These are phyloP conservation scores for Zaprionus inermis DNA, from an alignment of 1,140 invertebrate genomes.

Conservation along the genomic window DNA sequence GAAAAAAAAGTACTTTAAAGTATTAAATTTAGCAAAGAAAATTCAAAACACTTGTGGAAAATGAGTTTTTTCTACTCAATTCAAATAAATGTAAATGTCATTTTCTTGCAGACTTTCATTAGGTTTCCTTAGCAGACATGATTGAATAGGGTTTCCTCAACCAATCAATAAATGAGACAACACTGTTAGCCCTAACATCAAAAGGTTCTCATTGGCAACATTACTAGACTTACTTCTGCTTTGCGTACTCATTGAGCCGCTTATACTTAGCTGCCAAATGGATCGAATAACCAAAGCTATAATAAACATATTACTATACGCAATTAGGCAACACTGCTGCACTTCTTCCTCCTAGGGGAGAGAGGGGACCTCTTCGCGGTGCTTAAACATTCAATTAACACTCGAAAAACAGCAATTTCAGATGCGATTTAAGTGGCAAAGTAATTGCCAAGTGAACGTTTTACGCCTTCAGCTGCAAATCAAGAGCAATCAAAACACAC, in stretches of 20 bases:
- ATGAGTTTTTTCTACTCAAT: no score
- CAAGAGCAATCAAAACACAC: slow-evolving; percentile 19
- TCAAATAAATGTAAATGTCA: neutral
- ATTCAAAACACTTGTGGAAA: neutral
- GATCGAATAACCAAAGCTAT: slow-evolving; percentile 3
- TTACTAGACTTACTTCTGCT: no score
- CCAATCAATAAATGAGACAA: neutral
- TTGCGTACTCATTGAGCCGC: neutral
- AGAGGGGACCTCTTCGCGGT: no score
- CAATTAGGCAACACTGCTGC: neutral
- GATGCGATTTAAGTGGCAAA: slow-evolving; percentile 8
- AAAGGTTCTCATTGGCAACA: neutral
- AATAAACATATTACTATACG: slow-evolving; percentile 20
- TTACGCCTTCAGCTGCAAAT: slow-evolving; percentile 20
- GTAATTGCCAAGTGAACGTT: slow-evolving; percentile 23
- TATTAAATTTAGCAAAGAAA: neutral
- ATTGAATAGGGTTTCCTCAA: neutral
- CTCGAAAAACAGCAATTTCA: slow-evolving; percentile 21
- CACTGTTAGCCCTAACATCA: neutral
- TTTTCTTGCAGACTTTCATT: neutral
- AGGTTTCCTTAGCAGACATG: neutral
- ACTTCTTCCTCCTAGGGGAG: neutral
- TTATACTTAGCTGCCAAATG: neutral
- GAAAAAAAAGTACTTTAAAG: neutral
- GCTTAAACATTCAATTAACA: slow-evolving; percentile 22